phyloP scores from a whole-genome alignment of 2,113 vertebrate species.

The Podilymbus podiceps region DNA sequence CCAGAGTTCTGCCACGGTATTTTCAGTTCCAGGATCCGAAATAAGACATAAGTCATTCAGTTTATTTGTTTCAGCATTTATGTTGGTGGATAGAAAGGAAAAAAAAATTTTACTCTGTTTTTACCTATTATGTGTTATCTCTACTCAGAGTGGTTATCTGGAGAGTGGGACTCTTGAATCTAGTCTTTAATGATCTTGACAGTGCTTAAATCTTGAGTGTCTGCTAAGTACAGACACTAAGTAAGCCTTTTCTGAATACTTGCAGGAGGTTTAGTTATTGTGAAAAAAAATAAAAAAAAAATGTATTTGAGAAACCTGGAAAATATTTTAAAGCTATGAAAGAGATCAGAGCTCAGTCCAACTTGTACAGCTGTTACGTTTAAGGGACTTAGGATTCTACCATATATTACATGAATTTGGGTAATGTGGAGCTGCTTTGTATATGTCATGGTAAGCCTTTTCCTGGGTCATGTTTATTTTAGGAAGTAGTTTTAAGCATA shows the following conservation, averaged over 20 bases:
- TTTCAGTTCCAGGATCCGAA: not conserved
- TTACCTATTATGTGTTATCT: not conserved
- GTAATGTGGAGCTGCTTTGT: slow-evolving; percentile 10
- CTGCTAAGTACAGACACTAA: not conserved
- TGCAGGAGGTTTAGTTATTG: not conserved
- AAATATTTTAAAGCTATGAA: not conserved
- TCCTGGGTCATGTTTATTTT: slow-evolving; percentile 13
- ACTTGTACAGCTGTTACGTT: not conserved
- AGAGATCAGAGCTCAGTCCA: not conserved
- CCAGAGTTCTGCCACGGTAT: not conserved
- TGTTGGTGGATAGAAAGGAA: not conserved
- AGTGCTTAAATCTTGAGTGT: not conserved
- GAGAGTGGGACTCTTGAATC: not conserved
- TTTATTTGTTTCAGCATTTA: not conserved
- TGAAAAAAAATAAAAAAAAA: not conserved
- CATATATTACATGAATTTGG: not conserved
- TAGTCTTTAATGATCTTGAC: not conserved
- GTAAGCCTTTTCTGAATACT: not conserved
- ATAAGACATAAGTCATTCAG: not conserved
- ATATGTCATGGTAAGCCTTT: not conserved
- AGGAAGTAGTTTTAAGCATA: not conserved
- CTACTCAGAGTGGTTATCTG: not conserved
- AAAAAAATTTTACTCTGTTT: not conserved
- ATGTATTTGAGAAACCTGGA: not conserved
- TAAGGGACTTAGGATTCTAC: not conserved